A percentile compares a stretch with the other conserved stretches of the same genome.
These are phyloP conservation scores for Apistogramma diplotaenia DNA, from an alignment of 2,113 vertebrate genomes.

Conservation along the genomic window DNA sequence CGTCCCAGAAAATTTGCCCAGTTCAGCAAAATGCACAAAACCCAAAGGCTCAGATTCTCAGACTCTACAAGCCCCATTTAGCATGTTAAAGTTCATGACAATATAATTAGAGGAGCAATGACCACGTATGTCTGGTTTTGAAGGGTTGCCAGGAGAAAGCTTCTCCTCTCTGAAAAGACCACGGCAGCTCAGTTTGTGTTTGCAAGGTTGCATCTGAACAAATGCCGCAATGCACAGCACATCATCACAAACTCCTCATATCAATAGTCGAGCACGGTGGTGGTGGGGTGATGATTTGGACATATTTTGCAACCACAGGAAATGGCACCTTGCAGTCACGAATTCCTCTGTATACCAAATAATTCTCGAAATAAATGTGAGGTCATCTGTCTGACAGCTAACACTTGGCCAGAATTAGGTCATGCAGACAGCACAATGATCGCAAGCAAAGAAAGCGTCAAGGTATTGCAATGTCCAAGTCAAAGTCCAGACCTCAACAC, in stretches of 20 bases:
- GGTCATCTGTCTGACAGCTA: no score
- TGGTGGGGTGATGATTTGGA: not conserved
- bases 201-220: not conserved
- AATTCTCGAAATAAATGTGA: not conserved
- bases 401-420: no score
- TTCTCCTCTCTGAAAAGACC: not conserved
- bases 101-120: not conserved
- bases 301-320: not conserved
- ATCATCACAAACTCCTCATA: not conserved
- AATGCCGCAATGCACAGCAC: not conserved
- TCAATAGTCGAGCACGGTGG: not conserved
- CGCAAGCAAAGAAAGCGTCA: not conserved
- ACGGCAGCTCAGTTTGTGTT: not conserved
- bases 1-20: not conserved
- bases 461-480: not conserved
- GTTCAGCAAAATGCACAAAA: not conserved
- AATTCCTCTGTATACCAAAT: not conserved
- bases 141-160: not conserved
- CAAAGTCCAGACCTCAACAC: not conserved
- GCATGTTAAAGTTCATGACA: not conserved
- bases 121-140: not conserved
- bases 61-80: not conserved
- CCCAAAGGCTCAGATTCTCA: not conserved
- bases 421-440: no score
- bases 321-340: not conserved